Base-by-base conservation (phyloP, 92 coral and sea anemone species). In the Bergia puertoricense region DNA sequence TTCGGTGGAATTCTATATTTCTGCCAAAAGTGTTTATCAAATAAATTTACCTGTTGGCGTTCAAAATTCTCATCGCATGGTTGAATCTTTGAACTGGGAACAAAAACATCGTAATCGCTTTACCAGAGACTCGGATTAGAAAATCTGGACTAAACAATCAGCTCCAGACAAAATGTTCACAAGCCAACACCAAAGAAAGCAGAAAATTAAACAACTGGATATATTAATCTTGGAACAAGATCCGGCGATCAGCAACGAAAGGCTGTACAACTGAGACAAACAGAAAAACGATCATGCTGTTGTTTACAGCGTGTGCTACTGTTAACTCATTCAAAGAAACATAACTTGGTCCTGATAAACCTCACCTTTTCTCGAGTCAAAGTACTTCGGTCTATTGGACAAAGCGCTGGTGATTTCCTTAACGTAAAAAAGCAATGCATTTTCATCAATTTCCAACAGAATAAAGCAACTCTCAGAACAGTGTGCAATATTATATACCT, bases 311-410 rank as follows among this genome's bases (percentile, higher is more conserved):
- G 66, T 16, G 23, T n/a, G 23, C 38, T 48, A 48, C 78, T 48
- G 2, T 2, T n/a, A 39, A 54, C 69, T 56, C 69, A 56, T 80
- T 37, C 84, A 62, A 1, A 22, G 36, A 39, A 81, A 38, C 75
- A 15, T 13, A 72, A 23, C 18, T 38, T 9, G 69, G 56, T 71
- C 45, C 2, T 48, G 10, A 41, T 62, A 48, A 57, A 50, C 45
- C 96, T 74, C 73, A 97, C 99, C 98, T 97, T 97, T 89, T 97
- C 99, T 81, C 98, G 86, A 8, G 97, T 92, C 71, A 97, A 86
- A 76, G 90, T 86, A 77, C 99, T 90, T 81, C 99, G 93, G 78
- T 97, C 99, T 57, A 97, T 94, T 13, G 99, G 99, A 75, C 99
- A 97, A 91, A 95, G 88, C 69, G 99, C 93, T 69, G 97, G 98